Evolutionary conservation across 64 coral and sea anemone species (phyloP), one percentile per base, ranked within the genome.

Genomic region (Porites australiensis): DNA sequence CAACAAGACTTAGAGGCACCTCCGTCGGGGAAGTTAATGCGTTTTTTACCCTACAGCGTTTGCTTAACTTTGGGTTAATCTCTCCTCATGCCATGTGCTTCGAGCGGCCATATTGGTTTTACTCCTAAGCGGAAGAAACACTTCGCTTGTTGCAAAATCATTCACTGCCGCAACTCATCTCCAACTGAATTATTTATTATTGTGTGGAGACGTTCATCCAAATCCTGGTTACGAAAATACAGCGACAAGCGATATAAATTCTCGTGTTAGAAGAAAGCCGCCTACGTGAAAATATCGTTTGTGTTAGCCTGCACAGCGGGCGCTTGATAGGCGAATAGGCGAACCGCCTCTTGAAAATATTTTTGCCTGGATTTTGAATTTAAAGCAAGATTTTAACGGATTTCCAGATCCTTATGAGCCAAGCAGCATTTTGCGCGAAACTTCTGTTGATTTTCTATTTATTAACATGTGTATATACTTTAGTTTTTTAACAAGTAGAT

Each of bases 51-150:
- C 50, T 66, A 14, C 58, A 86, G 44, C 19, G 60, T 8, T 19
- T 12, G 43, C 11, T 10, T 5, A 46, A 37, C 8, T 37, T 45
- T 68, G 64, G 43, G 69, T n/a, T 71, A 51, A 23, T 49, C 50
- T 72, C 61, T 78, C 63, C 58, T 89, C 13, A 89, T 68, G 50
- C 52, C 57, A 64, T 66, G 61, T 77, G 20, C 50, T 48, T 54
- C 74, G 20, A 79, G 88, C 88, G 51, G 88, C 74, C 75, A 89
- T 89, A 9, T 75, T 88, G 82, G 82, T 85, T 85, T 61, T 20
- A 18, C 23, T n/a, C 11, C 23, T 12, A 58, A 54, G 75, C 76
- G 62, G 6, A 90, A 79, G 88, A 90, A 81, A 37, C 76, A 80
- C 23, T 81, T 69, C 57, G 80, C 68, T 63, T 57, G 4, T 90